Evolutionary conservation across 64 coral and sea anemone genomes (phyloP).

Genomic region (Orbicella faveolata): DNA sequence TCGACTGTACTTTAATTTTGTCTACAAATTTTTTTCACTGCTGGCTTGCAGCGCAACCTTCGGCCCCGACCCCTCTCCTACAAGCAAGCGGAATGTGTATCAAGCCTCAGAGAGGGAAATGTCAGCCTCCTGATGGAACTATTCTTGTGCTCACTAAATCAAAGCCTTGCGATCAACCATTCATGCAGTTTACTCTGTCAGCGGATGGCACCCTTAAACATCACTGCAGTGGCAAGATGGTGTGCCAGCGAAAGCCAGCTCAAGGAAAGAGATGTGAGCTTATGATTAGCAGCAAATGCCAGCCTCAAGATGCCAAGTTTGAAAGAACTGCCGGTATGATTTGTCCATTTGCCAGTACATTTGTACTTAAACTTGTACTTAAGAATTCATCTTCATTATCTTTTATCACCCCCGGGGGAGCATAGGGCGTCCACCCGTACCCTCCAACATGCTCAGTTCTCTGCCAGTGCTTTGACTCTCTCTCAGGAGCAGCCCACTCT

Average conservation of each 20-base stretch:
- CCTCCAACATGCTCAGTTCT: background rate
- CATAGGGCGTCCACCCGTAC: too few relatives aligned
- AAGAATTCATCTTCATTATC: too few relatives aligned
- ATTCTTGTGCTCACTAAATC: background rate
- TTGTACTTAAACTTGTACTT: background rate
- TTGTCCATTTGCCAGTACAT: too few relatives aligned
- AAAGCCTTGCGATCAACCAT: background rate
- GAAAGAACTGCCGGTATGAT: constrained; percentile 28
- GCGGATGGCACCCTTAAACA: constrained; percentile 19
- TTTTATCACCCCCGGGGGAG: background rate
- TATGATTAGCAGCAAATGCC: constrained; percentile 21
- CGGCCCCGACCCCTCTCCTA: background rate
- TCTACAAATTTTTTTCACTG: background rate
- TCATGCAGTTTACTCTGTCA: constrained; percentile 1
- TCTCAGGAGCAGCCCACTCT: too few relatives aligned
- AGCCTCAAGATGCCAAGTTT: background rate
- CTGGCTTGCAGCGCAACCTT: background rate
- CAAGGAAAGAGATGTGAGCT: constrained; percentile 1
- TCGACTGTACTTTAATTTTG: too few relatives aligned
- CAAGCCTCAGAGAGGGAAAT: background rate
- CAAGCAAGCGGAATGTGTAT: constrained; percentile 16
- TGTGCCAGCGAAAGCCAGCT: constrained; percentile 1
- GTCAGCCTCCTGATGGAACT: background rate
- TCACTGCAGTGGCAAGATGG: constrained; percentile 26
- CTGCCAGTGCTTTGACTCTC: background rate